A percentile compares a stretch with the other conserved stretches of the same genome.
Evolutionary conservation across 2,797 vertebrate species (phyloP).

Genomic region (Eulemur mongoz): DNA sequence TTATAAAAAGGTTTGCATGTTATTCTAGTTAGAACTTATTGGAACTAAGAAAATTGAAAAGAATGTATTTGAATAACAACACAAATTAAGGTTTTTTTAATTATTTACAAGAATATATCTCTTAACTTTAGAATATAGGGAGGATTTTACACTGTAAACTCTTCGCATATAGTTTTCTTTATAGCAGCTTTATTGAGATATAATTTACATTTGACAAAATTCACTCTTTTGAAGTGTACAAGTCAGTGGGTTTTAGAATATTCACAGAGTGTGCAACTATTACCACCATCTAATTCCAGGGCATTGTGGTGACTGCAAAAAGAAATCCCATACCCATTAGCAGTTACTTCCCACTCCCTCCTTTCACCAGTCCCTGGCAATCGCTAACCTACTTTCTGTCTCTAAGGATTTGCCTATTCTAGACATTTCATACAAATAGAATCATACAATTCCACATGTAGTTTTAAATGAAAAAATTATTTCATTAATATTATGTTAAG

Average conservation of each 20-base stretch:
- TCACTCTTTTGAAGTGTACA: neutral
- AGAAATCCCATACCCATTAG: neutral
- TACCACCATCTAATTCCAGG: neutral
- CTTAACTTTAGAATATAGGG: neutral
- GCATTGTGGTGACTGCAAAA: neutral
- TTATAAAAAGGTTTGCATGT: neutral
- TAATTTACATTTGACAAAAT: slow-evolving; percentile 7
- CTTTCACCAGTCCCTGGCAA: neutral
- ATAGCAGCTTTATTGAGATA: neutral
- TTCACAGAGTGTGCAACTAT: neutral
- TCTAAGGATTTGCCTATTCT: neutral
- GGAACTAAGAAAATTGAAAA: neutral
- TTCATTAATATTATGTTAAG: neutral
- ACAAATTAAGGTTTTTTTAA: slow-evolving; percentile 10
- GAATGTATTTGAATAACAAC: neutral
- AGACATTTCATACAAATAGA: neutral
- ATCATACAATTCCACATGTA: neutral
- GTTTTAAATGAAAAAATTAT: neutral
- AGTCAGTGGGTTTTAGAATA: neutral
- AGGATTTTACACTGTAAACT: neutral
- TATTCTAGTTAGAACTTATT: neutral
- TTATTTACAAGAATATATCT: neutral
- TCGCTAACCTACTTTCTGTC: neutral
- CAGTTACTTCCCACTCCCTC: neutral
- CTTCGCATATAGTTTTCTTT: neutral